phyloP scores from a whole-genome alignment of 2,888 invertebrate species.

The Lasioglossum zephyrum region DNA sequence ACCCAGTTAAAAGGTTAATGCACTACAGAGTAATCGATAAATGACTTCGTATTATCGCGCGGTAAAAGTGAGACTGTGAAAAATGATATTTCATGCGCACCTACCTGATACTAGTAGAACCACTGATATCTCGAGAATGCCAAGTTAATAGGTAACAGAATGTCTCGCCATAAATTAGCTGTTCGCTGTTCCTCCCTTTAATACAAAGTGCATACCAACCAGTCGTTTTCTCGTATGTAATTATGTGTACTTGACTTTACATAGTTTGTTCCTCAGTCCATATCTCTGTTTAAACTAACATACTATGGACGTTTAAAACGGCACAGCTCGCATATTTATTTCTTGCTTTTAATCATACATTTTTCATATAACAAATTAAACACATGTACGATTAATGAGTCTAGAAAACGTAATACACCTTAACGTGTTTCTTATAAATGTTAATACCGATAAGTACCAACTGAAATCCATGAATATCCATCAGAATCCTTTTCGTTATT shows the following conservation, averaged over 20 bases:
- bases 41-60: neutral
- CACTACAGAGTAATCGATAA: neutral
- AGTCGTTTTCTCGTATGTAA: neutral
- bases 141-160: conserved; percentile 1
- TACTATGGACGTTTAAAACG: neutral
- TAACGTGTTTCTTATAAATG: too few relatives aligned
- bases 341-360: neutral
- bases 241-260: neutral
- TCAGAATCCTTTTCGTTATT: too few relatives aligned
- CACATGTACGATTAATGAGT: neutral
- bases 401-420: too few relatives aligned
- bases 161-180: conserved; percentile 1
- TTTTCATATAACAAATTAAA: neutral
- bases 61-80: neutral
- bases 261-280: neutral
- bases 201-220: neutral
- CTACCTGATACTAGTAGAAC: neutral
- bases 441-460: too few relatives aligned
- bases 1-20: neutral
- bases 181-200: neutral
- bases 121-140: neutral
- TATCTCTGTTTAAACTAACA: neutral
- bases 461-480: too few relatives aligned
- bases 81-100: neutral
- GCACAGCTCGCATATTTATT: neutral